Evolutionary conservation across 2,113 vertebrate genomes (phyloP).

Genomic region (Leucopsar rothschildi): DNA sequence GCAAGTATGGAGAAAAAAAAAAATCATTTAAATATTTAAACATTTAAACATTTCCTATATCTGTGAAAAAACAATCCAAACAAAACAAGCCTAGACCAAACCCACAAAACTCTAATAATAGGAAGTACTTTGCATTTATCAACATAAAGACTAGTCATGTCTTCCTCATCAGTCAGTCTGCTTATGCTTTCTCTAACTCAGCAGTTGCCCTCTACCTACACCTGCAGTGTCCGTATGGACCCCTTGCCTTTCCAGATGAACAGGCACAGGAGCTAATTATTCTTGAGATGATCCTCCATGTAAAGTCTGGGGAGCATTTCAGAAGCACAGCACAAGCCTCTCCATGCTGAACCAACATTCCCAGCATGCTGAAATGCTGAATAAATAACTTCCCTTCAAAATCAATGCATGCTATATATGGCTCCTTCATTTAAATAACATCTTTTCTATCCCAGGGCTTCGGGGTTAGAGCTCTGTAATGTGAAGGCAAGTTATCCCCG

Average conservation of each 20-base stretch:
- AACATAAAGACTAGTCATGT: neutral
- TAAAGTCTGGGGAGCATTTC: neutral
- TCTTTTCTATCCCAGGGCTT: neutral
- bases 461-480: neutral
- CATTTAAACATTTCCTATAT: neutral
- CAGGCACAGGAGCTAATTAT: constrained; percentile 22
- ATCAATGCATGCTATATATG: neutral
- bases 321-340: neutral
- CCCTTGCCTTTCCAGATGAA: constrained; percentile 19
- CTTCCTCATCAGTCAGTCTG: neutral
- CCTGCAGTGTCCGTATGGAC: constrained; percentile 33
- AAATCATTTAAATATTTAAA: constrained; percentile 28
- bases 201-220: neutral
- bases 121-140: neutral
- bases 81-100: neutral
- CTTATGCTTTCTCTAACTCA: neutral
- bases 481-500: neutral
- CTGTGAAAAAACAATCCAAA: neutral
- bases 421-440: neutral
- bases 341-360: neutral
- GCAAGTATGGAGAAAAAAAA: neutral
- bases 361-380: neutral
- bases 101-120: neutral
- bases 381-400: neutral
- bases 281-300: neutral